Base-by-base conservation (phyloP, 2,888 invertebrate genomes). In the Hirtodrosophila confusa region DNA sequence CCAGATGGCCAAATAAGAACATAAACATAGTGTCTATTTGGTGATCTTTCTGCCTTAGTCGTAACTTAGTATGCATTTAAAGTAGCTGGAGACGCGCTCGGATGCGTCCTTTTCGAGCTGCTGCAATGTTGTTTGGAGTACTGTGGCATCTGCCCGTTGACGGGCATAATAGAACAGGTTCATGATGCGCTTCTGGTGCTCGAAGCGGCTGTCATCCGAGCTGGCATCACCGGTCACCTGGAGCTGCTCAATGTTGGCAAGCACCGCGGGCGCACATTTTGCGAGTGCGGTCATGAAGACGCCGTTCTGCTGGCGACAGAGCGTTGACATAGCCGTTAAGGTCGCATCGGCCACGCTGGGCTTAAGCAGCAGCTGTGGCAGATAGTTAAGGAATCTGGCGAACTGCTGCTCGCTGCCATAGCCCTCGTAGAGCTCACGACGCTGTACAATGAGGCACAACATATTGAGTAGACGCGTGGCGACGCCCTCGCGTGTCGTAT, bases 281-380 rank as follows among this genome's bases (percentile, higher is more conserved):
- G 91, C 90, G 1, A 94, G 83, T 0, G 93, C 91, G 5, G 88
- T 69, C 72, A 94, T 92, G 67, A 95, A 94, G 9, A 90, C 88
- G 11, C 57, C 64, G 80, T 93, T 94, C 69, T 92, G 93, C 53
- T 93, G 92, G 49, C 93, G 93, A 17, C 94, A 93, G 86, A 95
- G 93, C 68, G 92, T 92, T 11, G 93, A 92, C 66, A 95, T 91
- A 5, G 93, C 93, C 56, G 93, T 86, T n/a, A 95, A 87, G 3
- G 93, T 93, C 75, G 93, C 91, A 39, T 91, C 88, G 37, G 92
- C 92, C 6, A 95, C 91, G 39, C 92, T 86, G n/a, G 92, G 90
- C 62, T 93, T 88, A 7, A 91, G 90, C 47, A 95, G 90, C 62
- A 94, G 92, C 66, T 93, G 92, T 0, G 94, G 94, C 68, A 95